phyloP scores from a whole-genome alignment of 2,797 vertebrate genomes.

The Acipenser transmontanus region DNA sequence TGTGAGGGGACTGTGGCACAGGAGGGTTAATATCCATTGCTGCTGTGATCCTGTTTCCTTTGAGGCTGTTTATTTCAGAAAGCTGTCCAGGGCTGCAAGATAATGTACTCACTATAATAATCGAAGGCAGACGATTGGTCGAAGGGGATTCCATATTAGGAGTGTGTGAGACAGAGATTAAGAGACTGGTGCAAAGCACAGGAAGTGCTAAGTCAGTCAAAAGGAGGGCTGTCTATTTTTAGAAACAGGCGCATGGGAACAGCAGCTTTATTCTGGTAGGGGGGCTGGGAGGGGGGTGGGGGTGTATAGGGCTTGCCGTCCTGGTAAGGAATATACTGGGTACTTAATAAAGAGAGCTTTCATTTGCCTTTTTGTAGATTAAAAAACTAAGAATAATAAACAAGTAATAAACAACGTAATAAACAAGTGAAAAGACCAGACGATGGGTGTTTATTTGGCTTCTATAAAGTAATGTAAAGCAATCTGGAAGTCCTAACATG shows the following conservation, averaged over 20 bases:
- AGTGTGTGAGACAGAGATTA: conserved; percentile 46
- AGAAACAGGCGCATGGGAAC: conserved; percentile 47
- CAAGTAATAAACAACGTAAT: no score
- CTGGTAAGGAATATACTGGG: conserved; percentile 10
- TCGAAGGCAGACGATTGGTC: conserved; percentile 26
- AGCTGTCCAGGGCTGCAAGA: conserved; percentile 15
- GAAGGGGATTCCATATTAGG: conserved; percentile 64
- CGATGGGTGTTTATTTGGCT: no score
- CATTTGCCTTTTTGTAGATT: background rate
- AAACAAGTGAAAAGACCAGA: no score
- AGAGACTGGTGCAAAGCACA: conserved; percentile 32
- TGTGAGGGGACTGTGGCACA: no score
- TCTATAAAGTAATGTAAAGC: no score
- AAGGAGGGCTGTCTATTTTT: conserved; percentile 56
- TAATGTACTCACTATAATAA: conserved; percentile 31
- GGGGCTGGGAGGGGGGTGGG: conserved; percentile 34
- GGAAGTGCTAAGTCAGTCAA: conserved; percentile 48
- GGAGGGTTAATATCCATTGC: no score
- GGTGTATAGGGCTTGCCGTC: conserved; percentile 22
- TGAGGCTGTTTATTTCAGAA: conserved; percentile 20
- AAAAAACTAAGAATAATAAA: background rate
- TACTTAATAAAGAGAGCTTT: background rate
- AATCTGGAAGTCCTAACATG: no score
- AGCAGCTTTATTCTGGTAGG: conserved; percentile 44
- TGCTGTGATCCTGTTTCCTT: background rate